phyloP scores from a whole-genome alignment of 92 coral and sea anemone genomes.

The Porites divaricata region DNA sequence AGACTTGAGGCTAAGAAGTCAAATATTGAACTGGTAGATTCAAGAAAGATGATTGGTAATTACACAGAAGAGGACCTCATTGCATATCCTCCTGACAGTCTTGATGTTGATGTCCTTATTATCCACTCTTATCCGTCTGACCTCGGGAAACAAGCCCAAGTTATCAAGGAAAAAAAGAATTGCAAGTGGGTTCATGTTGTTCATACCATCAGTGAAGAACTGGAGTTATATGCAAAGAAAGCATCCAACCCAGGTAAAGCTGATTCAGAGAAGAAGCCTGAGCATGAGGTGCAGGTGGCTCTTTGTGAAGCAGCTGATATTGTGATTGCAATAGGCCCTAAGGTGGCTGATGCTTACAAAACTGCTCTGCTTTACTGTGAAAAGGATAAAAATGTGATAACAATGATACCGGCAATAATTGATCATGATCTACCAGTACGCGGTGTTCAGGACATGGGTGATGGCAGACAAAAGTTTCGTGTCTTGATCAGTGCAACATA shows the following conservation, averaged over 20 bases:
- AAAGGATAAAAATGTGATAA: constrained; percentile 1
- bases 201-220: constrained; percentile 34
- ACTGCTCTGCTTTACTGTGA: not conserved
- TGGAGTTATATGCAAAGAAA: constrained; percentile 9
- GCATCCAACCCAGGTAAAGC: no score
- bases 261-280: not conserved
- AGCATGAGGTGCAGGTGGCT: constrained; percentile 9
- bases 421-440: not conserved
- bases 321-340: constrained; percentile 38
- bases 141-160: constrained; percentile 22
- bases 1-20: constrained; percentile 13
- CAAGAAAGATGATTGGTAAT: not conserved
- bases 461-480: constrained; percentile 10
- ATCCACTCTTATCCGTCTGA: constrained; percentile 20
- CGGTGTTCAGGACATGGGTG: no score
- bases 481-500: constrained; percentile 22
- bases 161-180: not conserved
- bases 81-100: constrained; percentile 30
- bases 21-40: constrained; percentile 16
- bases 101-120: constrained; percentile 31
- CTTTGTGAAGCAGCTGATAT: constrained; percentile 16
- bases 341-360: constrained; percentile 29
- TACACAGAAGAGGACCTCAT: not conserved
- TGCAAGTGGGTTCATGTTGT: constrained; percentile 39
- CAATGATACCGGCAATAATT: constrained; percentile 7